Base-by-base conservation (phyloP, 2,888 invertebrate species). In the Sphaeridia pumilis region DNA sequence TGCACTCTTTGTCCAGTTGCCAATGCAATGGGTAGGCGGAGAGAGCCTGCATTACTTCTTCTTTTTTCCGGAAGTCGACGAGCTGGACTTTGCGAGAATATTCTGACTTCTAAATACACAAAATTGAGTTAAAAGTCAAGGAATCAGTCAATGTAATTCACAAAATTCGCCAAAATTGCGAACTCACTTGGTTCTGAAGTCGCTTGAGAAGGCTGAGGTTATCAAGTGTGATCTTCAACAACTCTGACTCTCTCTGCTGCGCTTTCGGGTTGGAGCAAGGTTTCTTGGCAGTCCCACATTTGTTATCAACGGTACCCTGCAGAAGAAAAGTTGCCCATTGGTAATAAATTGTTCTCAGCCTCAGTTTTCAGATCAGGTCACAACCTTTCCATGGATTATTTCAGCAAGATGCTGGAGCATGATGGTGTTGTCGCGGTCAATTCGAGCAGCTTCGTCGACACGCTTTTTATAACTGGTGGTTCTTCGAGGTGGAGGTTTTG, bases 371-470 rank as follows among this genome's bases (percentile, higher is more conserved):
- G n/a, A n/a, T n/a, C n/a, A n/a, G n/a, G n/a, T n/a, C n/a, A n/a
- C n/a, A n/a, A n/a, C 64, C 21, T 55, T 55, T 44, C 56, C 55
- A 27, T 60, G 52, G 56, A 64, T 58, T 21, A 64, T 62, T 26
- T 31, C 28, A 3, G 64, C 57, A 26, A 65, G 59, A 14, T 61
- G 47, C 5, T 44, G 41, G 10, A 56, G 25, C 58, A 61, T 58
- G n/a, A 57, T 55, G 2, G 61, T 59, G 56, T 65, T 65, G 47
- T 65, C 64, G 27, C 60, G 22, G 34, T 65, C 64, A 45, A 65
- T 63, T 14, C 58, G 35, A 17, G 60, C 52, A 42, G 61, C 63
- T 26, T 49, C 54, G 0, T 54, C 54, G 4, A 63, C 46, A 7
- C 58, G 53, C 2, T 58, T 55, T 41, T 61, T 58, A 51, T 60